Evolutionary conservation across 2,113 vertebrate genomes (phyloP).

Genomic region (Haliaeetus leucogaster): DNA sequence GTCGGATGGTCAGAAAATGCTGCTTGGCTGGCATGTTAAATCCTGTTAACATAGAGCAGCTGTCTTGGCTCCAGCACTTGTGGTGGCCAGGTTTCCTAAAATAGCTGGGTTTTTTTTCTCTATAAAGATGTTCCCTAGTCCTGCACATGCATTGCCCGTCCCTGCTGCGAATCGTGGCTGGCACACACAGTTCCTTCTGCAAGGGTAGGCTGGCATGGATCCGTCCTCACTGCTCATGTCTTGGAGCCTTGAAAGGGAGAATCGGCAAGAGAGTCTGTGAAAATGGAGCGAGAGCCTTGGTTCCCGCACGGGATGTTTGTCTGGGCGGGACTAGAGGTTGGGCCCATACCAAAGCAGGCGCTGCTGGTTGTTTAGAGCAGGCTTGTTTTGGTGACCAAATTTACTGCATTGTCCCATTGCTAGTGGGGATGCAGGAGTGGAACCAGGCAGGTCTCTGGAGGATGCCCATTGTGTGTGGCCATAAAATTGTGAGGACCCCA

Average conservation of each 20-base stretch:
- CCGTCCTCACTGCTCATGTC: not conserved
- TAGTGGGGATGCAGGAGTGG: not conserved
- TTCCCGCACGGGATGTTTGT: not conserved
- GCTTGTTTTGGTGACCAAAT: not conserved
- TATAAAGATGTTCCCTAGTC: not conserved
- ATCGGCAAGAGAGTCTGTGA: fast-evolving
- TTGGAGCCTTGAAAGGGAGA: not conserved
- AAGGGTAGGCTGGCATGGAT: fast-evolving
- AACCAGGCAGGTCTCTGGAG: not conserved
- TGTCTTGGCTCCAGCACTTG: not conserved
- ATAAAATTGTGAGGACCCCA: not conserved
- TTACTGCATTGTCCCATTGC: fast-evolving
- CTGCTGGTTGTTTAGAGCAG: not conserved
- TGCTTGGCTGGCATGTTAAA: not conserved
- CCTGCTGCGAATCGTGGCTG: not conserved
- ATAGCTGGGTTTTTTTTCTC: not conserved
- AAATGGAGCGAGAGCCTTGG: not conserved
- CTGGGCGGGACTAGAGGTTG: not conserved
- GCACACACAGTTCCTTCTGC: fast-evolving
- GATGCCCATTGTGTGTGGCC: not conserved
- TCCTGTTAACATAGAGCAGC: not conserved
- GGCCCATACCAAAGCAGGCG: fast-evolving
- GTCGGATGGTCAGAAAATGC: not conserved
- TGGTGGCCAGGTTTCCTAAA: not conserved
- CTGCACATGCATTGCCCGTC: fast-evolving